These are phyloP conservation scores for Felis chaus DNA, from an alignment of 2,113 vertebrate species.

Conservation along the genomic window DNA sequence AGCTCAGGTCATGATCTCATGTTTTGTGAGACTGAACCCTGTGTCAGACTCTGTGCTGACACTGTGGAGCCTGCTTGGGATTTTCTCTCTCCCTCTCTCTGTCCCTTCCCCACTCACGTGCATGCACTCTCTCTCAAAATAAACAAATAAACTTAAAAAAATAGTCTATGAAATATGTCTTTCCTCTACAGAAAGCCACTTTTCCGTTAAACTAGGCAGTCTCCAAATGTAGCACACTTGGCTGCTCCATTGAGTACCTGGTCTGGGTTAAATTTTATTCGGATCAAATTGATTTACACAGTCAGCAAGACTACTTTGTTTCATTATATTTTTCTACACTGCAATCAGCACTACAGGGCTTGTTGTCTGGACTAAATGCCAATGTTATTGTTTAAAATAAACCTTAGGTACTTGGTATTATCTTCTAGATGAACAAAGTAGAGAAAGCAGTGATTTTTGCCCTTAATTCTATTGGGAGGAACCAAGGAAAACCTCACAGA, in stretches of 20 bases:
- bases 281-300: conserved; percentile 38
- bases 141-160: too few species aligned
- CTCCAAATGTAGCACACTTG: background rate
- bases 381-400: conserved; percentile 42
- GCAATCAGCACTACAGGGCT: background rate
- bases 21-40: too few species aligned
- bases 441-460: conserved; percentile 28
- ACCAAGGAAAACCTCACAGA: background rate
- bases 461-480: background rate
- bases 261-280: conserved; percentile 31
- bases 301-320: conserved; percentile 23
- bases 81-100: too few species aligned
- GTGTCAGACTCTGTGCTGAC: too few species aligned
- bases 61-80: too few species aligned
- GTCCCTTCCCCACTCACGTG: too few species aligned
- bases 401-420: background rate
- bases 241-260: background rate
- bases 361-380: background rate
- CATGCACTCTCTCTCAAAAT: too few species aligned
- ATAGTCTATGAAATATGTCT: background rate
- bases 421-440: conserved; percentile 9
- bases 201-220: background rate
- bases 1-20: too few species aligned
- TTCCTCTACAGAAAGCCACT: background rate
- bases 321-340: background rate